These are phyloP conservation scores for Sula dactylatra DNA, from an alignment of 2,113 vertebrate genomes.

Conservation along the genomic window DNA sequence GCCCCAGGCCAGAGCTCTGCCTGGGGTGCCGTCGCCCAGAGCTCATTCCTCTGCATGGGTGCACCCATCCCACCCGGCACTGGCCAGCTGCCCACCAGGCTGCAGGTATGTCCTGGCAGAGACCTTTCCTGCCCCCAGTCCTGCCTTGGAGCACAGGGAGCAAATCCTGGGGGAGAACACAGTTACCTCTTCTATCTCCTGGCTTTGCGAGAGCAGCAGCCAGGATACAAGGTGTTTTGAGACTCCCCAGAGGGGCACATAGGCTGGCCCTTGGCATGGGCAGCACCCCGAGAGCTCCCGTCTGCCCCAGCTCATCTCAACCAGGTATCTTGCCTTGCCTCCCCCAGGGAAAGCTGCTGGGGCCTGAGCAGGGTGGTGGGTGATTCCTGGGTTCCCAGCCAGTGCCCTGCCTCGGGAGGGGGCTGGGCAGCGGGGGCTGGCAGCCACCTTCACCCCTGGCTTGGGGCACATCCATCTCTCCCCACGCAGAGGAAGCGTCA, in stretches of 20 bases:
- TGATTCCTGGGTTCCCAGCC: accelerated
- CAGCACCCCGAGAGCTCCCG: accelerated
- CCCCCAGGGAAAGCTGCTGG: accelerated
- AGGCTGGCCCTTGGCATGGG: not conserved
- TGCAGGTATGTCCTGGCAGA: accelerated
- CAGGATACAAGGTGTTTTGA: accelerated
- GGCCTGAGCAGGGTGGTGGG: accelerated
- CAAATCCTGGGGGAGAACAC: not conserved
- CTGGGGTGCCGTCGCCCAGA: accelerated
- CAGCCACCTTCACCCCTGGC: not conserved
- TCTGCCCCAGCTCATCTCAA: not conserved
- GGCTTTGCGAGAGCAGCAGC: not conserved
- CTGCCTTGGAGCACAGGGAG: not conserved
- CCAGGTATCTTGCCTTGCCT: not conserved
- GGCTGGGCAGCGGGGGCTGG: not conserved
- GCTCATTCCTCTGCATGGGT: accelerated
- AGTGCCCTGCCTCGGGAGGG: not conserved
- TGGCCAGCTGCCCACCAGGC: accelerated
- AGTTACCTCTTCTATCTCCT: not conserved
- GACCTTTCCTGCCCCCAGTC: not conserved
- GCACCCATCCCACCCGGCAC: not conserved
- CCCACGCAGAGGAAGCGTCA: conserved; percentile 3
- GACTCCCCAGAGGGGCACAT: accelerated
- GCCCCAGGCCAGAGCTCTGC: not conserved
- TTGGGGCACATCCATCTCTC: not conserved